These are phyloP conservation scores for Etheostoma spectabile DNA, from an alignment of 2,113 vertebrate genomes.

Conservation along the genomic window DNA sequence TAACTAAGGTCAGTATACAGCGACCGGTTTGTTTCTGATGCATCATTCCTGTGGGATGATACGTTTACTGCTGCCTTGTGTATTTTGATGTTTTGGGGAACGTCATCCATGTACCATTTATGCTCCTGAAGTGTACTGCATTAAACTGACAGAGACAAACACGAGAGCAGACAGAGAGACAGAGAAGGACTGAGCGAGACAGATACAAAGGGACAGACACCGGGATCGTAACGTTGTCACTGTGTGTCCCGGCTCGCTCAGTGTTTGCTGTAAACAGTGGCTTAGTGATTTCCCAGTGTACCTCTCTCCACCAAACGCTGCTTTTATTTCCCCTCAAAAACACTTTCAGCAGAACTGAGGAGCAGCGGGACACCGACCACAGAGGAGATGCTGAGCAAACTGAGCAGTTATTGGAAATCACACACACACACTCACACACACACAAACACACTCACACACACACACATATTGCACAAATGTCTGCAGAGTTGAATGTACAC, in stretches of 20 bases:
- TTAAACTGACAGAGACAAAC: conserved; percentile 52
- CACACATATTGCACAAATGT: conserved; percentile 16
- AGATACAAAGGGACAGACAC: conserved; percentile 35
- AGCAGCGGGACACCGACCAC: conserved; percentile 60
- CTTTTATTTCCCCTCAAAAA: conserved; percentile 66
- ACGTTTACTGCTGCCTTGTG: conserved; percentile 40
- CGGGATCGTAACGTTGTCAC: conserved; percentile 44
- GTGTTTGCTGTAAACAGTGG: conserved; percentile 60
- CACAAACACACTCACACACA: conserved; percentile 6
- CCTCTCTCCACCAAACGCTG: conserved; percentile 23
- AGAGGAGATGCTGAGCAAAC: conserved; percentile 64
- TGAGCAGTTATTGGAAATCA: conserved; percentile 62
- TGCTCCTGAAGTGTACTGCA: conserved; percentile 19
- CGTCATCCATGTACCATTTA: conserved; percentile 46
- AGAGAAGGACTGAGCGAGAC: conserved; percentile 24
- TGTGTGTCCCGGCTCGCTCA: conserved; percentile 22
- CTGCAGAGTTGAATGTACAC: conserved; percentile 13
- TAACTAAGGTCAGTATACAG: conserved; percentile 50
- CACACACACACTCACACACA: conserved; percentile 31
- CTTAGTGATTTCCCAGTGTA: conserved; percentile 59
- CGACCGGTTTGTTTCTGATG: conserved; percentile 39
- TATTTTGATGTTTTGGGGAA: conserved; percentile 41
- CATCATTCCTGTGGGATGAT: conserved; percentile 32
- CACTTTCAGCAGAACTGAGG: conserved; percentile 63
- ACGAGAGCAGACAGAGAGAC: conserved; percentile 37